Percentiles rank a stretch among this genome's conserved stretches.
These are phyloP conservation scores for Dasysyrphus tricinctus DNA, from an alignment of 2,888 invertebrate species.

Conservation along the genomic window DNA sequence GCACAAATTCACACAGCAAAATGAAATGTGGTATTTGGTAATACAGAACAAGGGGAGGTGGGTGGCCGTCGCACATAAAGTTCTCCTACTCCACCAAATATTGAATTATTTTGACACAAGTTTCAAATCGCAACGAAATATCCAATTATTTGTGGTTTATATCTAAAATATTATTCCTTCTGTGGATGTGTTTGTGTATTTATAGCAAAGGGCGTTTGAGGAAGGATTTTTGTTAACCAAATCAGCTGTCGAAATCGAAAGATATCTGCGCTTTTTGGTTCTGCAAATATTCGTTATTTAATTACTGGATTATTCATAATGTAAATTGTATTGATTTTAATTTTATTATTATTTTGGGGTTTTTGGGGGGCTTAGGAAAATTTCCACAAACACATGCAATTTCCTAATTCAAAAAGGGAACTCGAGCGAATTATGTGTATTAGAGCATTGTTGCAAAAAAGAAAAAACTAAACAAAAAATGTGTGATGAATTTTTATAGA, in stretches of 20 bases:
- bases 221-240: slow-evolving; percentile 32
- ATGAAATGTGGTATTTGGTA: slow-evolving; percentile 8
- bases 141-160: slow-evolving; percentile 68
- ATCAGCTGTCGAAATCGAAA: slow-evolving; percentile 27
- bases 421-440: background rate
- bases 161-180: slow-evolving; percentile 47
- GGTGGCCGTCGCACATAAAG: background rate
- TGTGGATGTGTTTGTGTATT: background rate
- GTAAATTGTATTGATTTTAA: slow-evolving; percentile 56
- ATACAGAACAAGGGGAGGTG: background rate
- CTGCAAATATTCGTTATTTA: slow-evolving; percentile 53
- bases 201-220: slow-evolving; percentile 11
- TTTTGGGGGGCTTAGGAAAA: background rate
- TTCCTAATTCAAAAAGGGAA: background rate
- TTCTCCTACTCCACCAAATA: slow-evolving; percentile 20
- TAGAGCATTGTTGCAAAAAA: background rate
- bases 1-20: slow-evolving; percentile 18
- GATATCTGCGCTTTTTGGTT: slow-evolving; percentile 31
- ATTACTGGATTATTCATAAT: slow-evolving; percentile 59
- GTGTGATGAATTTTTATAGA: background rate
- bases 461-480: background rate
- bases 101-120: slow-evolving; percentile 62
- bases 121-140: slow-evolving; percentile 48
- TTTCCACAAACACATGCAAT: background rate
- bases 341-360: slow-evolving; percentile 13